Percentiles rank a stretch among this genome's conserved stretches.
These are phyloP conservation scores for Tetragnatha versicolor DNA, from an alignment of 1,140 invertebrate genomes.

Conservation along the genomic window DNA sequence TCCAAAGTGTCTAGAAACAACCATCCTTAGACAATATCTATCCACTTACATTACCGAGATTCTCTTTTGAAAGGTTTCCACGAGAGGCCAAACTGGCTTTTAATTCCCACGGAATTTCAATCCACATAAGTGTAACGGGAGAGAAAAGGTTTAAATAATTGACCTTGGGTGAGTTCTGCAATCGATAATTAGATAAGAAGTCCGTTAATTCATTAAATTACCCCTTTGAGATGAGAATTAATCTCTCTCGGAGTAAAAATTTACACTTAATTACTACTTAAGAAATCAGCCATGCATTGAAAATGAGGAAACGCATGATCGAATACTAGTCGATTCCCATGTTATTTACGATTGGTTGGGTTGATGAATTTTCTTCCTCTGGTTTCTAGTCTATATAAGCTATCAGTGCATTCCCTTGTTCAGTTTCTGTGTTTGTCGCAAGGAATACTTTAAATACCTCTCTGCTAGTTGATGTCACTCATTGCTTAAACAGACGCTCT, in stretches of 20 bases:
- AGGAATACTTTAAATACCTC: no score
- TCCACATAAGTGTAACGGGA: background rate
- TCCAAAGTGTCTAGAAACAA: no score
- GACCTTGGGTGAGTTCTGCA: background rate
- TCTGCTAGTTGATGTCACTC: no score
- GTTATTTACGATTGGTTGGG: constrained; percentile 7
- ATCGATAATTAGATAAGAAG: constrained; percentile 23
- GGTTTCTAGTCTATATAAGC: background rate
- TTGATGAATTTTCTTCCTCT: constrained; percentile 29
- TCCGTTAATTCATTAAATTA: constrained; percentile 41
- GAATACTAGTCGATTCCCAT: constrained; percentile 1
- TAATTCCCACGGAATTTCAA: no score
- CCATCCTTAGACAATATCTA: no score
- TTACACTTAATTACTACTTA: constrained; percentile 34
- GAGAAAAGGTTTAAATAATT: background rate
- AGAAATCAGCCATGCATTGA: constrained; percentile 11
- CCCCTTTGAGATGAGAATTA: constrained; percentile 19
- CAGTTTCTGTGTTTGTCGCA: no score
- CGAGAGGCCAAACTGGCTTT: no score
- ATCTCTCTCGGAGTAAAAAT: background rate
- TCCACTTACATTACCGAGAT: no score
- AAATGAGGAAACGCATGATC: constrained; percentile 3
- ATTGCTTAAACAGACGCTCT: no score
- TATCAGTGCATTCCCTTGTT: no score
- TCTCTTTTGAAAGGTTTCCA: no score